Conservation (phyloP, 2,797 vertebrate genomes). For the Gastrophryne carolinensis region DNA sequence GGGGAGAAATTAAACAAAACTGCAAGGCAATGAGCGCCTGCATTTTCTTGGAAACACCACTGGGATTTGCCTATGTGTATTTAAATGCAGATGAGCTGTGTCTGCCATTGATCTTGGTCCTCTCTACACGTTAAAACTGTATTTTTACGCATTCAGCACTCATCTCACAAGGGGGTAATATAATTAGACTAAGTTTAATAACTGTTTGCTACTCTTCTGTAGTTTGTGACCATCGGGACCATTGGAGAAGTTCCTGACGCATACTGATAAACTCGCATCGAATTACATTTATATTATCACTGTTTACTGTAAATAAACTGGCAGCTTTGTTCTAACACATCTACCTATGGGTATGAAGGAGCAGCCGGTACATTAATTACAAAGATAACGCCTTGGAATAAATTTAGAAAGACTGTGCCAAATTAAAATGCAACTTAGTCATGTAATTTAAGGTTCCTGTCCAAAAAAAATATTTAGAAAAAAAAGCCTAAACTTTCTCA, state of each 20-base stretch:
- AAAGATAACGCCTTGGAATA: background rate
- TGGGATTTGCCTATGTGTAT: slow-evolving; percentile 47
- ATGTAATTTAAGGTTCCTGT: no score
- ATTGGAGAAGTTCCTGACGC: slow-evolving; percentile 14
- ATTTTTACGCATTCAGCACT: slow-evolving; percentile 56
- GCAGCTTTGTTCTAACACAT: slow-evolving; percentile 3
- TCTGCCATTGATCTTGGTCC: slow-evolving; percentile 44
- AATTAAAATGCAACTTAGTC: no score
- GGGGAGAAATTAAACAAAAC: slow-evolving; percentile 27
- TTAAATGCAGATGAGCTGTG: slow-evolving; percentile 49
- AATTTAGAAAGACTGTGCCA: no score
- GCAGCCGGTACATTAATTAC: background rate
- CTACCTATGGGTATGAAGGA: background rate
- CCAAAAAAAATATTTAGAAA: no score
- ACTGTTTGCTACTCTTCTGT: slow-evolving; percentile 55
- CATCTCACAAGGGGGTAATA: slow-evolving; percentile 60
- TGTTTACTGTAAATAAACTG: slow-evolving; percentile 34
- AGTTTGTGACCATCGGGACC: slow-evolving; percentile 51
- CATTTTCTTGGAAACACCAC: slow-evolving; percentile 25
- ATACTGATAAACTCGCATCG: slow-evolving; percentile 17
- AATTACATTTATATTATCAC: slow-evolving; percentile 35
- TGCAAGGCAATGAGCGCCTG: slow-evolving; percentile 32
- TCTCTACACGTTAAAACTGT: slow-evolving; percentile 57
- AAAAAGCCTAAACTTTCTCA: no score
- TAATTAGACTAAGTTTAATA: slow-evolving; percentile 61